Conservation (phyloP, 2,888 invertebrate species). For the Morpho achilles region DNA sequence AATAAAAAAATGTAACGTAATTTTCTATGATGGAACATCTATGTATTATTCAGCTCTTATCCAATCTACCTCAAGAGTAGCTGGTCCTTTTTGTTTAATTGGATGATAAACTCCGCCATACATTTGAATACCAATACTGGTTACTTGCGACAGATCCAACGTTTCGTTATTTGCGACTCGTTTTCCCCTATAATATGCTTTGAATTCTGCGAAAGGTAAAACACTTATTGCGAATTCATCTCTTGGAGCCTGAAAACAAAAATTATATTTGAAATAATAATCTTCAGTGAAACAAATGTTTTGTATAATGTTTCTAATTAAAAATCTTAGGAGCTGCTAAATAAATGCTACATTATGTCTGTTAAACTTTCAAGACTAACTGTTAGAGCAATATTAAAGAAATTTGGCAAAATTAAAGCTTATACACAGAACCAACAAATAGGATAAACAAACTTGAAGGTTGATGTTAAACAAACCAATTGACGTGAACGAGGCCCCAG, state of each 20-base stretch:
- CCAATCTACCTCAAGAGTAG: constrained; percentile 82
- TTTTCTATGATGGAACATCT: not conserved
- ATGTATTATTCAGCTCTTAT: constrained; percentile 61
- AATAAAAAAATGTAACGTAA: not conserved
- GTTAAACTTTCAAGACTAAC: too few species aligned
- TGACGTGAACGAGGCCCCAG: too few species aligned
- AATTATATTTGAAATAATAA: not conserved
- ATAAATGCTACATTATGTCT: too few species aligned
- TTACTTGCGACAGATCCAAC: constrained; percentile 77
- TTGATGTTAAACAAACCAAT: too few species aligned
- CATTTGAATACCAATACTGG: constrained; percentile 81
- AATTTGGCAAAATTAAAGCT: too few species aligned
- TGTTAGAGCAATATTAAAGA: too few species aligned
- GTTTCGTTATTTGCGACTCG: constrained; percentile 76
- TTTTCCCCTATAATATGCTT: constrained; percentile 81
- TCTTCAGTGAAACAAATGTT: too few species aligned
- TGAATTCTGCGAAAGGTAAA: constrained; percentile 77
- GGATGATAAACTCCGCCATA: constrained; percentile 83
- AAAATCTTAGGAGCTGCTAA: too few species aligned
- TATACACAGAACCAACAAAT: too few species aligned
- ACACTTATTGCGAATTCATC: constrained; percentile 72
- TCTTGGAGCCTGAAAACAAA: constrained; percentile 68
- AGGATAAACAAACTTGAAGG: too few species aligned
- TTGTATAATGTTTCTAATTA: too few species aligned
- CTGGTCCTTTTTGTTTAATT: constrained; percentile 81